Evolutionary conservation across 1,140 invertebrate genomes (phyloP).

Genomic region (Catajapyx aquilonaris): DNA sequence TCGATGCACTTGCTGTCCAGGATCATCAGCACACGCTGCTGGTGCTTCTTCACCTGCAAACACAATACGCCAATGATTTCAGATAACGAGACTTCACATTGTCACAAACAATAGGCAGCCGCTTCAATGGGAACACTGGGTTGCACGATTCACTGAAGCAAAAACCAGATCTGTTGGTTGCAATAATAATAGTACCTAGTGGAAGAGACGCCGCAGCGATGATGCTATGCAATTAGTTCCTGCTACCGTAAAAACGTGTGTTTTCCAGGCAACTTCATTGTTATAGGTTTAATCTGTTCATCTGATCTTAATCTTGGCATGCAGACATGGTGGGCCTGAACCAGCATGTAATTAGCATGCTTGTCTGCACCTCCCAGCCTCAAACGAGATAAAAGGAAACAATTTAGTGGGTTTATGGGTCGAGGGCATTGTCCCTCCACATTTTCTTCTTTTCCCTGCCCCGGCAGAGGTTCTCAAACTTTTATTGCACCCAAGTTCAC

Average conservation of each 20-base stretch:
- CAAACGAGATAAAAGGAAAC: no score
- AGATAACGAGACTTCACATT: conserved; percentile 5
- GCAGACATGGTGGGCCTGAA: no score
- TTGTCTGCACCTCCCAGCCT: no score
- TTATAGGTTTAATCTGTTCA: no score
- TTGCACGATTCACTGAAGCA: conserved; percentile 3
- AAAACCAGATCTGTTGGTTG: conserved; percentile 2
- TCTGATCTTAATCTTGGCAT: no score
- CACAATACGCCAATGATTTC: conserved; percentile 9
- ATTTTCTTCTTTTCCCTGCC: no score
- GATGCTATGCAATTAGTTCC: not conserved
- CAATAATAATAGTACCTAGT: conserved; percentile 5
- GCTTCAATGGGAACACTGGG: conserved; percentile 1
- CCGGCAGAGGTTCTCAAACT: no score
- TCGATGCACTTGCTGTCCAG: conserved; percentile 71
- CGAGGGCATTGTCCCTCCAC: no score
- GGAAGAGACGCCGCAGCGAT: conserved; percentile 8
- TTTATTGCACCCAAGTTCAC: no score
- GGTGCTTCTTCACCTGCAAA: conserved; percentile 76
- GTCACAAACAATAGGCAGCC: conserved; percentile 7
- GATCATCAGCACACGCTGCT: conserved; percentile 77
- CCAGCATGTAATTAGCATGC: no score
- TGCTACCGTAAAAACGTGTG: not conserved
- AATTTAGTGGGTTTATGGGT: no score
- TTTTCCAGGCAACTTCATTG: not conserved